Base-by-base conservation (phyloP, 2,113 vertebrate species). In the Hymenochirus boettgeri region DNA sequence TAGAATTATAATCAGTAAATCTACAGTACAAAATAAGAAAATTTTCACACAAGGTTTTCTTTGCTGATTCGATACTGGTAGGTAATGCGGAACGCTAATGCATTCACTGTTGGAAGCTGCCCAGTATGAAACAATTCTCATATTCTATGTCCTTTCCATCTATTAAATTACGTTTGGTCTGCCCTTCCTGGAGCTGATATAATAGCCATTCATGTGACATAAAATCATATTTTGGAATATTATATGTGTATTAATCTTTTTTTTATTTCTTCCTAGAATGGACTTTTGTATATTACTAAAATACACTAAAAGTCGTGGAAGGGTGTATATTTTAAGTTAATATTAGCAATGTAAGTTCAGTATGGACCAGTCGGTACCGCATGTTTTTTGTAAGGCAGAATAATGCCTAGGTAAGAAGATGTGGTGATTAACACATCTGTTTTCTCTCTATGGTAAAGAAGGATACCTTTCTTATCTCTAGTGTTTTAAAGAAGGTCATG, bases 1-100 rank as follows among this genome's bases (percentile, higher is more conserved):
- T 69, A 69, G 65, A 69, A 69, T 69, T 69, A 69, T 69, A 69
- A 69, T 69, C 65, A 69, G 65, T 22, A 69, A 69, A 69, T 69
- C 65, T 69, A 53, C 56, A 60, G 65, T 42, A 69, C 65, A 60
- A 69, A 69, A 60, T 53, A 60, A 57, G 60, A 69, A 69, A 69
- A 60, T 69, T 69, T 35, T 56, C 24, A n/a, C n/a, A n/a, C 56
- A 69, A 69, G 65, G 59, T 33, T 69, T 69, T 69, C 65, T 69
- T 69, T 59, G 65, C 65, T 42, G 57, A 53, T 69, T 53, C 25
- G 65, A 69, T 57, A 29, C 50, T 26, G 57, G 35, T 53, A 53
- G 65, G 56, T 60, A 69, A 69, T 69, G 57, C 24, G 17, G 47
- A 69, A 50, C 65, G 60, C 65, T 69, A 69, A 69, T 69, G 65